Conservation (phyloP, 2,888 invertebrate genomes). For the Lysandra coridon region DNA sequence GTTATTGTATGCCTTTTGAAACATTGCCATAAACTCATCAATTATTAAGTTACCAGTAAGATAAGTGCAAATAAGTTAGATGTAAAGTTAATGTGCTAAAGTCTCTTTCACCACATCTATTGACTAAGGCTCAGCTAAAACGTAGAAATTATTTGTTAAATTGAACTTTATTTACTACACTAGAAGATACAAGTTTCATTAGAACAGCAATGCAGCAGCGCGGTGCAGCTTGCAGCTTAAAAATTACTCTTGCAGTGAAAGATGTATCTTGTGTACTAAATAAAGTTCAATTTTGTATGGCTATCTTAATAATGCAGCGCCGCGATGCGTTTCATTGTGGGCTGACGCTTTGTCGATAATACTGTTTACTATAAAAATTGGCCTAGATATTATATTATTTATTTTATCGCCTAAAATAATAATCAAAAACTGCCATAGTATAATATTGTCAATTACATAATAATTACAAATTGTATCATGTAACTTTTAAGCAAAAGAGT, state of each 20-base stretch:
- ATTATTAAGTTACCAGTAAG: not conserved
- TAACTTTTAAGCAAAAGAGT: not conserved
- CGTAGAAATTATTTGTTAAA: not conserved
- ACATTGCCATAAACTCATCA: conserved; percentile 1
- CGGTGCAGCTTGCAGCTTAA: not conserved
- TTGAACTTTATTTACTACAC: not conserved
- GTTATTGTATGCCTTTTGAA: not conserved
- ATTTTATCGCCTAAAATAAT: not conserved
- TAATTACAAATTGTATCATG: not conserved
- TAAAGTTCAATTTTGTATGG: not conserved
- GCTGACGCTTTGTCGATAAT: not conserved
- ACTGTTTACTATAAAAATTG: not conserved
- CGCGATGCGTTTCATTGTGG: not conserved
- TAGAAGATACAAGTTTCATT: not conserved
- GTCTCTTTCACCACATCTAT: not conserved
- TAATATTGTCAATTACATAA: conserved; percentile 11
- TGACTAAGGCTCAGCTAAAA: not conserved
- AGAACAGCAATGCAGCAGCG: not conserved
- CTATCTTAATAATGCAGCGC: not conserved
- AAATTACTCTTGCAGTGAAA: not conserved
- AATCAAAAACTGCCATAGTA: not conserved
- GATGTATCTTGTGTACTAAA: not conserved
- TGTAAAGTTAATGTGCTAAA: not conserved
- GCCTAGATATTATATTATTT: not conserved
- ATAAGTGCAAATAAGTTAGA: conserved; percentile 12